A percentile compares a stretch with the other conserved stretches of the same genome.
Conservation (phyloP, 2,797 vertebrate species). For the Tauraco hartlaubi region DNA sequence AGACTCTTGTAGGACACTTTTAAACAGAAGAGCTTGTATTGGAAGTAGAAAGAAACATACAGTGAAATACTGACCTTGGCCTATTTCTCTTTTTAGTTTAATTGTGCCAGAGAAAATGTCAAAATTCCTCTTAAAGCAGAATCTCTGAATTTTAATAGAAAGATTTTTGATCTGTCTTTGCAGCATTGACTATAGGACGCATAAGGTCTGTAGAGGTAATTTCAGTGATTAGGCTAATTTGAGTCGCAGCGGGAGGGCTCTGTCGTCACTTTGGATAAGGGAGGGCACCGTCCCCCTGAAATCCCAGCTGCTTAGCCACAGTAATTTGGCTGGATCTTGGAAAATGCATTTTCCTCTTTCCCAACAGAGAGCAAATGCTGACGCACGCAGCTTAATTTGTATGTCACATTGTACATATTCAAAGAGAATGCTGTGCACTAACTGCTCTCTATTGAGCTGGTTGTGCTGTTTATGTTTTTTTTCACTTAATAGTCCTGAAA, state of each 20-base stretch:
- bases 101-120: neutral
- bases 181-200: neutral
- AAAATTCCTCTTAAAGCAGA: conserved; percentile 8
- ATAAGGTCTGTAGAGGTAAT: conserved; percentile 10
- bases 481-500: neutral
- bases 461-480: conserved; percentile 19
- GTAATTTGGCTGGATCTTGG: conserved; percentile 18
- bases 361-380: conserved; percentile 32
- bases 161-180: neutral
- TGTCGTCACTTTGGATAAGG: neutral
- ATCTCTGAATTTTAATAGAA: conserved; percentile 22
- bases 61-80: neutral
- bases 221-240: conserved; percentile 57
- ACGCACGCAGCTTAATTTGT: neutral
- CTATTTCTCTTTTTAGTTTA: neutral
- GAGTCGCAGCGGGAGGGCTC: conserved; percentile 30
- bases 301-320: conserved; percentile 28
- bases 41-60: neutral
- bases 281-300: conserved; percentile 1
- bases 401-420: neutral
- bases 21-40: neutral
- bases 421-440: neutral
- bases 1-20: neutral
- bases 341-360: conserved; percentile 27
- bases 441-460: neutral